Evolutionary conservation across 2,113 vertebrate genomes (phyloP).

Genomic region (Petromus typicus): DNA sequence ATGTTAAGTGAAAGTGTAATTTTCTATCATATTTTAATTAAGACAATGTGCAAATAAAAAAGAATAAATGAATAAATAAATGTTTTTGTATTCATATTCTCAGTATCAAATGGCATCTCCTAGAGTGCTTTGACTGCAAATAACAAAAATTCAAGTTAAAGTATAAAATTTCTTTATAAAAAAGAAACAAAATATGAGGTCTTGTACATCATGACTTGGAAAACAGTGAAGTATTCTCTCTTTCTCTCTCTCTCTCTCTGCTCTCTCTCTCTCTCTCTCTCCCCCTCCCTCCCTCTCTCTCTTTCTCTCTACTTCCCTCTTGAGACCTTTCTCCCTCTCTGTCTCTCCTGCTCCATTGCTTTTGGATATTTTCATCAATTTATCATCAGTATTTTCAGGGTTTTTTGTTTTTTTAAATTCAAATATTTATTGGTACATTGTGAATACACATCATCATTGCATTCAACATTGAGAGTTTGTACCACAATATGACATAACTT

Average conservation of each 20-base stretch:
- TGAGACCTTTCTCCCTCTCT: neutral
- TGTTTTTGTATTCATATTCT: neutral
- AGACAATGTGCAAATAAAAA: neutral
- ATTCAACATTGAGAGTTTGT: no score
- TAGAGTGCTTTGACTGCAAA: neutral
- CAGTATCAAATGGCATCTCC: neutral
- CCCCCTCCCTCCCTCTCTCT: neutral
- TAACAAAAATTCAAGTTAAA: neutral
- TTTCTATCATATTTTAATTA: conserved; percentile 37
- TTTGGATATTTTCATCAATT: neutral
- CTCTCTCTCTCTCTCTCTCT: no score
- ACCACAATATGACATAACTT: no score
- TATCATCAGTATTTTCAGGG: no score
- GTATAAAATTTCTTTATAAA: neutral
- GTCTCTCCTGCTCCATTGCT: neutral
- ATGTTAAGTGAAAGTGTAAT: neutral
- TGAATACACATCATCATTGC: no score
- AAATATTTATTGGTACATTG: no score
- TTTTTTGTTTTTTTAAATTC: neutral
- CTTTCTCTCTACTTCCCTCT: neutral
- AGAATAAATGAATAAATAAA: conserved; percentile 24
- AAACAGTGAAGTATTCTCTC: neutral
- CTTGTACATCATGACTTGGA: neutral
- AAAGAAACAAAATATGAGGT: neutral
- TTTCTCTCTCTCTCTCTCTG: neutral